These are phyloP conservation scores for Malthinus seriepunctatus DNA, from an alignment of 2,888 invertebrate genomes.

Conservation along the genomic window DNA sequence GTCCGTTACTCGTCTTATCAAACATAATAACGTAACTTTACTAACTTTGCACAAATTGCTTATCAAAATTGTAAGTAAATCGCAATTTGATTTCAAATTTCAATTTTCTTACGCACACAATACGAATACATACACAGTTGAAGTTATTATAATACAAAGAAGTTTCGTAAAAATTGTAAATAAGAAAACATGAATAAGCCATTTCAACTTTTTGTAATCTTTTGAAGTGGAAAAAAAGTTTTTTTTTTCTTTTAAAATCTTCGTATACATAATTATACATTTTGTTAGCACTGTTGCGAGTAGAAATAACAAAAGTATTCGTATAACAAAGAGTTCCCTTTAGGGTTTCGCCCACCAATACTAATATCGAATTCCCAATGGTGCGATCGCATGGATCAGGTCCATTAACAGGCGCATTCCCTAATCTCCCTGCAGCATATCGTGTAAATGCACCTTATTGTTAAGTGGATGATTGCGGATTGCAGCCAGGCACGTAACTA, in stretches of 20 bases:
- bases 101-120: too few relatives aligned
- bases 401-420: slow-evolving; percentile 35
- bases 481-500: too few relatives aligned
- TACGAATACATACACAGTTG: too few relatives aligned
- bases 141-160: too few relatives aligned
- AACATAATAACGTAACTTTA: slow-evolving; percentile 25
- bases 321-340: slow-evolving; percentile 11
- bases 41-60: slow-evolving; percentile 27
- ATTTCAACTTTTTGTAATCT: too few relatives aligned
- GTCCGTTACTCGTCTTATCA: slow-evolving; percentile 35
- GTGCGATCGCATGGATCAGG: slow-evolving; percentile 36
- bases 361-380: slow-evolving; percentile 29
- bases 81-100: background rate
- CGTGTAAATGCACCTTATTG: slow-evolving; percentile 43
- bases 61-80: background rate
- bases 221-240: too few relatives aligned
- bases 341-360: slow-evolving; percentile 21
- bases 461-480: slow-evolving; percentile 40
- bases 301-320: background rate
- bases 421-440: slow-evolving; percentile 38
- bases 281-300: too few relatives aligned
- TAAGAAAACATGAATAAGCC: too few relatives aligned
- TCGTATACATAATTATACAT: too few relatives aligned
- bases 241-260: too few relatives aligned
- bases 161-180: too few relatives aligned